Conservation (phyloP, 2,888 invertebrate species). For the Epinotia bilunana region DNA sequence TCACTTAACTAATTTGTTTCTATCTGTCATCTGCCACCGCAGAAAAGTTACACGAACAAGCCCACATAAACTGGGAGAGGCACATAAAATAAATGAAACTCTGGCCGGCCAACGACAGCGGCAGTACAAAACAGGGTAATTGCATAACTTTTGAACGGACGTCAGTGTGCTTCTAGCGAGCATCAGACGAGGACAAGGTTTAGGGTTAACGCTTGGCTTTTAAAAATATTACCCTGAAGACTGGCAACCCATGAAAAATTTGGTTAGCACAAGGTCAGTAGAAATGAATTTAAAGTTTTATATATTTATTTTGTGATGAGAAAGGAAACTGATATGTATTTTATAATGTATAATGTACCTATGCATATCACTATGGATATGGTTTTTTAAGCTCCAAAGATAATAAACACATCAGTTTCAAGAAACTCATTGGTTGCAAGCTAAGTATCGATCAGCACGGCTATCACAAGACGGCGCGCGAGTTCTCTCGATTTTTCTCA, state of each 20-base stretch:
- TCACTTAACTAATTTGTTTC: slow-evolving; percentile 65
- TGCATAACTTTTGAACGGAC: slow-evolving; percentile 4
- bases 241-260: too few relatives aligned
- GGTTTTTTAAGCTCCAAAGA: neutral
- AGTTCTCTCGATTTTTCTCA: too few relatives aligned
- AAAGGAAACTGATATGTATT: too few relatives aligned
- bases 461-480: too few relatives aligned
- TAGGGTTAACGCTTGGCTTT: neutral
- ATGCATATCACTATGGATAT: too few relatives aligned
- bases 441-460: too few relatives aligned
- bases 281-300: too few relatives aligned
- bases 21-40: slow-evolving; percentile 62
- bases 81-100: slow-evolving; percentile 34
- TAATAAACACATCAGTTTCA: neutral
- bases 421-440: neutral
- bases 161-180: neutral
- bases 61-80: slow-evolving; percentile 46
- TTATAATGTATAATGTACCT: too few relatives aligned
- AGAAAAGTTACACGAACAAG: slow-evolving; percentile 70
- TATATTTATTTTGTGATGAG: too few relatives aligned
- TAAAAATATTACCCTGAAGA: too few relatives aligned
- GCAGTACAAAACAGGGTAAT: slow-evolving; percentile 1
- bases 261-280: too few relatives aligned
- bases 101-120: neutral
- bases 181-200: neutral